Base-by-base conservation (phyloP, 2,888 invertebrate genomes). In the Drosophila siamana region DNA sequence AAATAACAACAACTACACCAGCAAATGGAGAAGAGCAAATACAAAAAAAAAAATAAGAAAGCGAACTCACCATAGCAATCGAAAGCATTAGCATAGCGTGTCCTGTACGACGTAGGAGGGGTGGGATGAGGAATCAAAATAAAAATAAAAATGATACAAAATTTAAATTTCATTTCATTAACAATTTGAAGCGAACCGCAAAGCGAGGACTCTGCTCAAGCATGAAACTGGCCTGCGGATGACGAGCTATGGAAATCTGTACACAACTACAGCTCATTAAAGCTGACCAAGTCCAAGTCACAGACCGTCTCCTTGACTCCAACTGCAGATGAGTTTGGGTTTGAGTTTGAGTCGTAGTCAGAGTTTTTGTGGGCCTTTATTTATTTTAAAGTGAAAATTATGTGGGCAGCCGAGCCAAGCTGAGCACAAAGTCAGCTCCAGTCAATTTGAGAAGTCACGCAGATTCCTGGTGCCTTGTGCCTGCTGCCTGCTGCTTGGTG, bases 181-280 rank as follows among this genome's bases (percentile, higher is more conserved):
- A 68, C 73, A 71, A 71, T 55, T 82, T 66, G 69, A 72, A 75
- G 63, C 63, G 57, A 47, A 44, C 46, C 44, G 54, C 71, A 50
- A 40, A 55, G 40, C 28, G 28, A 24, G 48, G 22, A 7, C 52
- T 55, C 30, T 24, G 69, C 60, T 61, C 40, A 47, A 36, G 38
- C 75, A 65, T 65, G 48, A 63, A 66, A 54, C 69, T 56, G 66
- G 56, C 19, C 55, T 47, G 66, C n/a, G 43, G 55, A 41, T 56
- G 73, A 59, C 36, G 50, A 50, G 61, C 52, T 50, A 43, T 52
- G 62, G 41, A 76, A 84, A 75, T 79, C 84, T 85, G 82, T 60
- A 52, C 48, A 55, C 74, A 81, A 84, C 79, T 77, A 75, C 67
- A 81, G 87, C 85, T 85, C 80, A 87, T 87, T 84, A 85, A 80